phyloP scores from a whole-genome alignment of 2,113 vertebrate genomes.

The Stercorarius parasiticus region DNA sequence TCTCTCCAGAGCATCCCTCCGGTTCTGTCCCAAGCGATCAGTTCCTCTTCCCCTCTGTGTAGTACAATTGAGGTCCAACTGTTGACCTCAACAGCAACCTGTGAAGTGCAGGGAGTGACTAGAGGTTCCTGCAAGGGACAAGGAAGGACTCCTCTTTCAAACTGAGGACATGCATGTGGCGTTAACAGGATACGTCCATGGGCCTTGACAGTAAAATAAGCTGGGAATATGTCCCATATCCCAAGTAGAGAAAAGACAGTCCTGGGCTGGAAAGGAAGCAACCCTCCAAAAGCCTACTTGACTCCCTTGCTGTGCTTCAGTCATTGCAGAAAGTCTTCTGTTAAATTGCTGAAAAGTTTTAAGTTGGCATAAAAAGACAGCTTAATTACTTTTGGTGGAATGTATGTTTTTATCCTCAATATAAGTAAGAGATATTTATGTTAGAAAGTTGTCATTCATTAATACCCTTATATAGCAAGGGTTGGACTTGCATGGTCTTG shows the following conservation, averaged over 20 bases:
- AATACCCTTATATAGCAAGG: not conserved
- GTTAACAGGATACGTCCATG: not conserved
- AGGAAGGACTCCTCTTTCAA: not conserved
- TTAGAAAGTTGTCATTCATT: not conserved
- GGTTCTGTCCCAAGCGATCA: not conserved
- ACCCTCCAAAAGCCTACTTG: not conserved
- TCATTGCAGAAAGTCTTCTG: not conserved
- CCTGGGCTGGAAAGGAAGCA: not conserved
- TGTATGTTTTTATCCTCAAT: not conserved
- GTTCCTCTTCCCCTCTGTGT: not conserved
- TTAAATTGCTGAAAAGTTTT: not conserved
- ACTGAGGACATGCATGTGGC: no score
- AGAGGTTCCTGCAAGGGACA: not conserved
- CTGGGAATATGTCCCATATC: not conserved
- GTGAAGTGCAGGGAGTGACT: not conserved
- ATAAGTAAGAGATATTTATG: not conserved
- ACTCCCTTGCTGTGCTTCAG: not conserved
- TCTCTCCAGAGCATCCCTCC: not conserved
- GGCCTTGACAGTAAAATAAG: not conserved
- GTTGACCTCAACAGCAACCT: not conserved
- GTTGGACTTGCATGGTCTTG: not conserved
- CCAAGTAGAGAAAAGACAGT: not conserved
- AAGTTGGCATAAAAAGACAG: not conserved
- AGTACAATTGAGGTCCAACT: not conserved
- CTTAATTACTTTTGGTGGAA: not conserved